A percentile compares a stretch with the other conserved stretches of the same genome.
Conservation (phyloP, 2,113 vertebrate species). For the Opisthocomus hoazin region DNA sequence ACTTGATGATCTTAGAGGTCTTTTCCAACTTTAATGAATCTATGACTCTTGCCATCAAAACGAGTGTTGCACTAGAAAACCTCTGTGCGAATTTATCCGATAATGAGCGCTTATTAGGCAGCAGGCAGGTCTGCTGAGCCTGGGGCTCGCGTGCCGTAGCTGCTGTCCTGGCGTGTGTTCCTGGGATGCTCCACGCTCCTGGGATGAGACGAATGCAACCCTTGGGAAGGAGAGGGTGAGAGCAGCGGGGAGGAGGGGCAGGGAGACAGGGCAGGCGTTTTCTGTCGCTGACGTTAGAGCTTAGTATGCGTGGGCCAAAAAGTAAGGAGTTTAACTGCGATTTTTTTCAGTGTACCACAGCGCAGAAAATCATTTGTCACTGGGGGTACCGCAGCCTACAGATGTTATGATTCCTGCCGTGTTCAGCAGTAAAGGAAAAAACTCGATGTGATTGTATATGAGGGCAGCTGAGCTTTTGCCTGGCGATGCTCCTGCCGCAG, state of each 20-base stretch:
- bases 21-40: no score
- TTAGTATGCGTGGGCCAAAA: not conserved
- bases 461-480: not conserved
- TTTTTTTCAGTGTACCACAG: rapidly evolving
- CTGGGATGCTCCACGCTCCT: rapidly evolving
- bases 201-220: rapidly evolving
- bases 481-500: not conserved
- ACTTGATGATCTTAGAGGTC: no score
- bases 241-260: not conserved
- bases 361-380: not conserved
- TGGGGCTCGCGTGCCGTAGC: rapidly evolving
- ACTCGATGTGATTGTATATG: rapidly evolving
- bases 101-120: not conserved
- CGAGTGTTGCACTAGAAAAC: not conserved
- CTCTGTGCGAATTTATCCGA: not conserved
- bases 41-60: no score
- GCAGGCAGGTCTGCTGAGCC: not conserved
- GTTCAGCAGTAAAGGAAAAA: not conserved
- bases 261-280: not conserved
- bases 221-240: not conserved
- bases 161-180: rapidly evolving
- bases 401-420: rapidly evolving
- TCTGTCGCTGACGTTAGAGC: not conserved
- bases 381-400: not conserved
- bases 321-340: not conserved